Conservation (phyloP, 2,797 vertebrate genomes). For the Hozukius guyotensis region DNA sequence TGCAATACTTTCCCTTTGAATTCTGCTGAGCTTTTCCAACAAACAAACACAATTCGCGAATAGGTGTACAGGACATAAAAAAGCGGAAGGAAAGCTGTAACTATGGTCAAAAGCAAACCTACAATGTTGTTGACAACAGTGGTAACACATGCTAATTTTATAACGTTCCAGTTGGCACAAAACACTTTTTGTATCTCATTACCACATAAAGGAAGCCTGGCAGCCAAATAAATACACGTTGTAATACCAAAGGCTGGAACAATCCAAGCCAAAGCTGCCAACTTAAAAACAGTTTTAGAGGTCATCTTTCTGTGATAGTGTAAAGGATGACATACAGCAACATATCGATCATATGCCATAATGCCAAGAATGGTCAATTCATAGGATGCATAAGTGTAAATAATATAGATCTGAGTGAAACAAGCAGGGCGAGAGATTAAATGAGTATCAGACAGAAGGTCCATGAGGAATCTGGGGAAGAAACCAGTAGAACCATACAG, state of each 20-base stretch:
- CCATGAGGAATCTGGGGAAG: slow-evolving; percentile 59
- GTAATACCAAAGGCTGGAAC: slow-evolving; percentile 3
- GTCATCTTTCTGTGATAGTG: slow-evolving; percentile 65
- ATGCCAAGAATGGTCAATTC: slow-evolving; percentile 58
- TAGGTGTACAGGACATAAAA: slow-evolving; percentile 63
- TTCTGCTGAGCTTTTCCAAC: slow-evolving; percentile 47
- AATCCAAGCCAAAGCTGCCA: slow-evolving; percentile 41
- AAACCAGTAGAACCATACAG: slow-evolving; percentile 54
- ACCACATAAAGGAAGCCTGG: slow-evolving; percentile 62
- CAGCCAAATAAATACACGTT: neutral
- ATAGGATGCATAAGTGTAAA: slow-evolving; percentile 54
- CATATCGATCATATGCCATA: slow-evolving; percentile 70
- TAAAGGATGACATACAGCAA: slow-evolving; percentile 68
- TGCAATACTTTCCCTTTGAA: slow-evolving; percentile 61
- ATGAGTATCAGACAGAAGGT: slow-evolving; percentile 59
- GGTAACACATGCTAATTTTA: slow-evolving; percentile 58
- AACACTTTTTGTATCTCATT: slow-evolving; percentile 61
- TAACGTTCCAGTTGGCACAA: slow-evolving; percentile 67
- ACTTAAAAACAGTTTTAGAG: slow-evolving; percentile 6
- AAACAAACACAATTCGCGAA: slow-evolving; percentile 39
- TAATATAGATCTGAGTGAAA: slow-evolving; percentile 62
- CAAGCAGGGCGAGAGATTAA: slow-evolving; percentile 60
- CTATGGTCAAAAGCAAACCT: slow-evolving; percentile 24
- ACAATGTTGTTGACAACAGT: slow-evolving; percentile 35
- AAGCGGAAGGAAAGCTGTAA: slow-evolving; percentile 36